These are phyloP conservation scores for Cryptoprocta ferox DNA, from an alignment of 2,797 vertebrate species.

Conservation along the genomic window DNA sequence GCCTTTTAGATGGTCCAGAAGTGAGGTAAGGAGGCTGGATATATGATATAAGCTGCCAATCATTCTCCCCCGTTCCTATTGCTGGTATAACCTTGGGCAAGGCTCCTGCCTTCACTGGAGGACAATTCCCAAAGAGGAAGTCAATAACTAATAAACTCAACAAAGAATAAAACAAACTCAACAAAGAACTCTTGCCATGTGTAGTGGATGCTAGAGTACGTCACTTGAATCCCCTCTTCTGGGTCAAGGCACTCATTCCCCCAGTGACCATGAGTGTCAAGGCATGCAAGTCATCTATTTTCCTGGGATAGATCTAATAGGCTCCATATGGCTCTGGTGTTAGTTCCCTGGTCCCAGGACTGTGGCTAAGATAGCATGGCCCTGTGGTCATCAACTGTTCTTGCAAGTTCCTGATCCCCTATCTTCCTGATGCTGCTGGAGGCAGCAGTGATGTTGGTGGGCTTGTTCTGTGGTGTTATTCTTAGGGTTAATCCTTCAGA, in stretches of 20 bases:
- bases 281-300: neutral
- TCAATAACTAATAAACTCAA: neutral
- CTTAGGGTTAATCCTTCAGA: neutral
- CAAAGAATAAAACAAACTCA: too few relatives aligned
- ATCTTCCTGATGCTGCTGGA: neutral
- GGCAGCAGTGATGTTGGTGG: neutral
- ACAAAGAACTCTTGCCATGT: too few relatives aligned
- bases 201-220: too few relatives aligned
- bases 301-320: neutral
- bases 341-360: neutral
- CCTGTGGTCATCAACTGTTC: neutral
- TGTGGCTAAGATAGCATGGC: neutral
- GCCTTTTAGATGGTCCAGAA: too few relatives aligned
- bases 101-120: neutral
- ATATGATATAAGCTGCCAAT: too few relatives aligned
- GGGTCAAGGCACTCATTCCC: too few relatives aligned
- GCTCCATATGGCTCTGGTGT: accelerated
- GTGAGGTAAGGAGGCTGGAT: too few relatives aligned
- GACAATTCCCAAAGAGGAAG: neutral
- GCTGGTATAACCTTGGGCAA: too few relatives aligned
- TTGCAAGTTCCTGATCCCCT: neutral
- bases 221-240: too few relatives aligned
- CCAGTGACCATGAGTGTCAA: too few relatives aligned
- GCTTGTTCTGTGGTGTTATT: neutral
- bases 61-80: too few relatives aligned